Evolutionary conservation across 2,888 invertebrate species (phyloP).

Genomic region (Lasioglossum lativentre): DNA sequence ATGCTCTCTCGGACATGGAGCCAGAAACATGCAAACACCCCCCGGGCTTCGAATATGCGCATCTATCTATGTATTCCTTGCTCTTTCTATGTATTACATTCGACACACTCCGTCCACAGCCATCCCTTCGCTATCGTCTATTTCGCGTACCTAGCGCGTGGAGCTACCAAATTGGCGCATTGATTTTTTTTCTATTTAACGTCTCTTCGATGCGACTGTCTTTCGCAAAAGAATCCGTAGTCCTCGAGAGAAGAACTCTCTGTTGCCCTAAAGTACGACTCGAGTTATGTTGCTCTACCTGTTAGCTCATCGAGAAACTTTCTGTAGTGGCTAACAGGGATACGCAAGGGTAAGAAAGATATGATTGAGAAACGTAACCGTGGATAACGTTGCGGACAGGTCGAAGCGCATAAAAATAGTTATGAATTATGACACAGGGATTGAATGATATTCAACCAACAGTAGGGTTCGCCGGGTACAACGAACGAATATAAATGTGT

Average conservation of each 20-base stretch:
- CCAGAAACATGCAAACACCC: constrained; percentile 60
- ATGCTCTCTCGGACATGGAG: constrained; percentile 66
- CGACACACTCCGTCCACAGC: neutral
- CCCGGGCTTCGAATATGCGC: constrained; percentile 56
- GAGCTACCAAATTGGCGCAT: neutral
- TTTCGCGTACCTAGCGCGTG: neutral
- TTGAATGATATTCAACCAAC: constrained; percentile 64
- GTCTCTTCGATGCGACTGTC: neutral
- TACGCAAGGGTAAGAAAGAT: neutral
- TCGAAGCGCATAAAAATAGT: constrained; percentile 36
- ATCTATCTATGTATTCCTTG: constrained; percentile 43
- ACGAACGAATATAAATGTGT: constrained; percentile 78
- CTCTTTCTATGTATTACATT: constrained; percentile 49
- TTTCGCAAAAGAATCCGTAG: neutral
- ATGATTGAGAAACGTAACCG: constrained; percentile 28
- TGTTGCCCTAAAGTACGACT: too few relatives aligned
- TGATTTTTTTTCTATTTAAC: neutral
- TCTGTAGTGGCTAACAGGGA: too few relatives aligned
- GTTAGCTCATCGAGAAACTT: too few relatives aligned
- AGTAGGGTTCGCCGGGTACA: constrained; percentile 55
- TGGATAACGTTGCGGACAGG: constrained; percentile 52
- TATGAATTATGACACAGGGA: neutral
- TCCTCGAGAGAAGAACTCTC: neutral
- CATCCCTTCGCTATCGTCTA: neutral
- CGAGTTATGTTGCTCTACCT: too few relatives aligned